Base-by-base conservation (phyloP, 1,140 invertebrate species). In the Zaprionus inermis region DNA sequence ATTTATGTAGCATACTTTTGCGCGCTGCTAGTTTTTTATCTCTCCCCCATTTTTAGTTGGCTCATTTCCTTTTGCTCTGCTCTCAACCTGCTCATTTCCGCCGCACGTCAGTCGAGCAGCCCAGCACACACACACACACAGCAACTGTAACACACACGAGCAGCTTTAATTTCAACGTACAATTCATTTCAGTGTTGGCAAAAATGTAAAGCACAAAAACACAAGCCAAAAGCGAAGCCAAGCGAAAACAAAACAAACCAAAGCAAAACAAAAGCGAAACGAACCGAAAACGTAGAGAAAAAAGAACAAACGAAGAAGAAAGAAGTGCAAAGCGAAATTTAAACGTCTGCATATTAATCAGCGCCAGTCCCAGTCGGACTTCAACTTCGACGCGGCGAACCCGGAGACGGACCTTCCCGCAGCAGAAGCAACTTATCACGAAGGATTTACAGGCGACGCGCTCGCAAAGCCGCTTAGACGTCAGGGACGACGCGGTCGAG, bases 311-410 rank as follows among this genome's bases (percentile, higher is more conserved):
- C 67, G 22, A 54, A 49, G 14, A 49, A 86, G 83, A 41, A n/a
- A 16, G 38, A 44, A 44, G 38, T 2, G n/a, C 38, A 44, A 44
- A 90, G 32, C 84, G 80, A 84, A 89, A 81, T 89, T 90, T 84
- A 89, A 89, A 78, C 84, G 84, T 84, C 80, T 84, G 84, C 59
- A 89, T 84, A 89, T 89, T 89, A 89, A 89, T 89, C 84, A 89
- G 76, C 22, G 44, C 20, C 70, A 57, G 54, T 58, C 20, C 41
- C 73, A 18, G 36, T 44, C n/a, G 38, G n/a, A 44, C 38, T 44
- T 44, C 7, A 16, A 44, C n/a, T 44, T 7, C 38, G n/a, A 44
- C 38, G 38, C 38, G 38, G n/a, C n/a, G n/a, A 7, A 72, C 63
- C 5, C n/a, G n/a, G n/a, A 72, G 58, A 38, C 56, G 54, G 49